Base-by-base conservation (phyloP, 30 jellyfish, hydroid and myxozoan species). In the Pseudorhiza aurosa region DNA sequence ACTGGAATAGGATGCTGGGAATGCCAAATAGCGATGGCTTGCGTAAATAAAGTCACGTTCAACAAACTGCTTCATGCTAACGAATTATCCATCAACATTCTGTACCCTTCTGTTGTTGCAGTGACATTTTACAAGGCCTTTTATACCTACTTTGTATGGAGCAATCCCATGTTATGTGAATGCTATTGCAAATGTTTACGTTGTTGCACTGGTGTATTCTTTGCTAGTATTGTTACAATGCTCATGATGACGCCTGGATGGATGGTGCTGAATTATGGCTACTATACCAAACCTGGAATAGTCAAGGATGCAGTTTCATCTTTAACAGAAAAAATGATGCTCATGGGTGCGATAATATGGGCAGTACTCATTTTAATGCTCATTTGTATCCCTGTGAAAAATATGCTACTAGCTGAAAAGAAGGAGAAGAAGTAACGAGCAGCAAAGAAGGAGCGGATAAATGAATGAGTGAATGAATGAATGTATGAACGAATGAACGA, bases 261-360 rank as follows among this genome's bases (percentile, higher is more conserved):
- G 96, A 72, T 87, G 89, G 88, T 87, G 62, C 58, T 87, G 44
- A 68, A 72, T 27, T 47, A 87, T 43, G 76, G 75, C 10, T 87
- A 87, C 46, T 87, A 87, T 67, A 55, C 78, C 10, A 77, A 87
- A 40, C 82, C 79, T 3, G 96, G 92, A 2, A 69, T 87, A 68
- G 85, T 19, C 31, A 89, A 95, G 50, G 95, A 84, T 42, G 45
- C 71, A 12, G 83, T 91, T 4, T 69, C 96, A 8, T 73, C 85
- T 35, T 14, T 94, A 33, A 82, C 91, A 18, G 94, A 77, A 59
- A 94, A 82, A 68, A 74, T 87, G 87, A 87, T 87, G 96, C 83
- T 94, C 18, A 95, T 94, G 86, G 99, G 99, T 0, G 69, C 80
- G 12, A 83, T 94, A 18, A 94, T 94, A 0, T 94, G 99, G 99